Evolutionary conservation across 1,140 invertebrate species (phyloP).

Genomic region (Drosophila grimshawi): DNA sequence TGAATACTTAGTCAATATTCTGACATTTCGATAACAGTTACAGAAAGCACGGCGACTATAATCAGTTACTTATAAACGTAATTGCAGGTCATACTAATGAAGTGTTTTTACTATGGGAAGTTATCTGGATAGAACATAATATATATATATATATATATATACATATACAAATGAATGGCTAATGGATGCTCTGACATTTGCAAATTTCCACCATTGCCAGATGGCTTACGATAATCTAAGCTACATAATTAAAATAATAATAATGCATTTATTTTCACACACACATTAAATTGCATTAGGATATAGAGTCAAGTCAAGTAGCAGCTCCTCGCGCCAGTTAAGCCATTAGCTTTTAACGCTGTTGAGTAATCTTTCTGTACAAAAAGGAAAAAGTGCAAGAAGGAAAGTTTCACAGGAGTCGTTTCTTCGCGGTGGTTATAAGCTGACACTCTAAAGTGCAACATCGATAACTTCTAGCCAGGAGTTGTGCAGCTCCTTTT

Average conservation of each 20-base stretch:
- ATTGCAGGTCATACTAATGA: constrained; percentile 8
- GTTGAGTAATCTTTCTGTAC: constrained; percentile 55
- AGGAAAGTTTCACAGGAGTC: constrained; percentile 36
- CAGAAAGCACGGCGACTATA: not conserved
- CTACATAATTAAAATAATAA: not conserved
- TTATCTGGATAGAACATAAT: not conserved
- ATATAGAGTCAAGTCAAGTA: not conserved
- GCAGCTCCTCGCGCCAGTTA: not conserved
- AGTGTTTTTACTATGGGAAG: not conserved
- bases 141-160: too few relatives aligned
- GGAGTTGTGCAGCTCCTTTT: constrained; percentile 49
- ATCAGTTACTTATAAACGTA: constrained; percentile 18
- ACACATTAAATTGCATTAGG: not conserved
- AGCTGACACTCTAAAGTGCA: constrained; percentile 66
- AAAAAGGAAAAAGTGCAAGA: constrained; percentile 28
- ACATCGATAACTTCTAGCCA: constrained; percentile 70
- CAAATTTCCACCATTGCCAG: too few relatives aligned
- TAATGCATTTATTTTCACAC: not conserved
- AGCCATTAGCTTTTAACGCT: constrained; percentile 62
- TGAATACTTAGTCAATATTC: constrained; percentile 67
- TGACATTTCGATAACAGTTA: constrained; percentile 33
- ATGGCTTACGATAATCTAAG: too few relatives aligned
- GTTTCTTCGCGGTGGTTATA: constrained; percentile 16
- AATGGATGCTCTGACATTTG: too few relatives aligned
- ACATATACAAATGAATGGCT: too few relatives aligned